Evolutionary conservation across 2,113 vertebrate genomes (phyloP).

Genomic region (Mugil cephalus): DNA sequence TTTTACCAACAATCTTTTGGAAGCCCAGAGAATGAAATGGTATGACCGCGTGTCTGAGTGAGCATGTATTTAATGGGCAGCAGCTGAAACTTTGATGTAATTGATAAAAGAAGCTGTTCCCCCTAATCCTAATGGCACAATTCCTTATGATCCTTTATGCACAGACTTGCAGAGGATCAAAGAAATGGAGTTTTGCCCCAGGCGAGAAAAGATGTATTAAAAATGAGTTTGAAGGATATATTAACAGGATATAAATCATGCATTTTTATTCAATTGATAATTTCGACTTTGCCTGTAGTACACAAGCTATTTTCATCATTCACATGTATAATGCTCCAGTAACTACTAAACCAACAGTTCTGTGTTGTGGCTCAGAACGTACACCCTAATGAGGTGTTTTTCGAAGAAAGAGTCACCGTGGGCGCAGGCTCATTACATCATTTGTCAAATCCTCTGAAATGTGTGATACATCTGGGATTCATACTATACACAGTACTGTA

Average conservation of each 20-base stretch:
- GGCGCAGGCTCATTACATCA: slow-evolving; percentile 47
- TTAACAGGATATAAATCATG: slow-evolving; percentile 82
- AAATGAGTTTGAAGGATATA: slow-evolving; percentile 83
- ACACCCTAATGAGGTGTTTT: slow-evolving; percentile 72
- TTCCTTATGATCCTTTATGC: slow-evolving; percentile 88
- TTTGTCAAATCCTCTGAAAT: slow-evolving; percentile 47
- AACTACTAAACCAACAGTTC: slow-evolving; percentile 64
- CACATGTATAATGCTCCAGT: slow-evolving; percentile 54
- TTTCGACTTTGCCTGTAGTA: slow-evolving; percentile 68
- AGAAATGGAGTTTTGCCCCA: slow-evolving; percentile 78
- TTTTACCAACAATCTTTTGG: slow-evolving; percentile 69
- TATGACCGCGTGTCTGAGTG: slow-evolving; percentile 50
- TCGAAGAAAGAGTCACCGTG: slow-evolving; percentile 67
- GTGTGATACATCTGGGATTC: slow-evolving; percentile 28
- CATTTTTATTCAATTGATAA: slow-evolving; percentile 82
- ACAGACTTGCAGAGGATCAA: slow-evolving; percentile 84
- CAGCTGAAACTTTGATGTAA: slow-evolving; percentile 84
- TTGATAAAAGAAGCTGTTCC: slow-evolving; percentile 84
- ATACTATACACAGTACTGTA: slow-evolving; percentile 6
- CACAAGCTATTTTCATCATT: slow-evolving; percentile 70
- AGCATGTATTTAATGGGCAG: slow-evolving; percentile 78
- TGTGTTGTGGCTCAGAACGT: slow-evolving; percentile 33
- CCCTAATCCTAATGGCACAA: slow-evolving; percentile 82
- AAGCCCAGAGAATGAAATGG: slow-evolving; percentile 73
- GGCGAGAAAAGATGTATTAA: slow-evolving; percentile 83